Evolutionary conservation across 2,113 vertebrate genomes (phyloP), one percentile per base, ranked within the genome.

Genomic region (Trogon melanurus): DNA sequence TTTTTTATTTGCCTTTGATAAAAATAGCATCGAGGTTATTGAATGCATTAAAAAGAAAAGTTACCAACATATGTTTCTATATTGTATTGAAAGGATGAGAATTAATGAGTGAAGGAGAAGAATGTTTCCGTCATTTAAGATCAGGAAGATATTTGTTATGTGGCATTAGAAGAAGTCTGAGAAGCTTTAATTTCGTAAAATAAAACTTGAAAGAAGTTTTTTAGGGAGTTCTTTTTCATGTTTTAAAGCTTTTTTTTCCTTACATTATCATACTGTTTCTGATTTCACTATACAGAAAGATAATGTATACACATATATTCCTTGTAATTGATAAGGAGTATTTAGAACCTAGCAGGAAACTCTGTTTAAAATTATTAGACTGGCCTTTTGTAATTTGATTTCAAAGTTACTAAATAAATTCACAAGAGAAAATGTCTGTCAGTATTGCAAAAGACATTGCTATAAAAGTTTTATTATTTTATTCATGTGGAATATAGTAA

Each of bases 1-100:
- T 70, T 87, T 41, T 72, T 72, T 92, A 36, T 94, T 88, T 86
- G 92, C 32, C 64, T 92, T 65, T 26, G 4, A 70, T 87, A 73
- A 84, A 94, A 86, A 73, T 60, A 95, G 56, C 26, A 18, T 50
- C 54, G 27, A 30, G 2, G 32, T 80, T 73, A 79, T 80, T 84
- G 61, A 83, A 65, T 86, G 36, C 27, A 66, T 87, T 69, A 66
- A 36, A 76, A 87, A 58, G 58, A 88, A 87, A 75, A 65, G 32
- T 75, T 90, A 44, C 4, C 11, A 71, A 62, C 36, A 25, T 72
- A 30, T 67, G 30, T 64, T 93, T 75, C 61, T 50, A 18, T 71
- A 36, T 45, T 41, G 20, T n/a, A 57, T 32, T 76, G 34, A 86
- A 67, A 85, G 14, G 22, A 72, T 44, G 27, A 73, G 27, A 57